phyloP scores from a whole-genome alignment of 2,888 invertebrate genomes.

The Lasioglossum figueresi region DNA sequence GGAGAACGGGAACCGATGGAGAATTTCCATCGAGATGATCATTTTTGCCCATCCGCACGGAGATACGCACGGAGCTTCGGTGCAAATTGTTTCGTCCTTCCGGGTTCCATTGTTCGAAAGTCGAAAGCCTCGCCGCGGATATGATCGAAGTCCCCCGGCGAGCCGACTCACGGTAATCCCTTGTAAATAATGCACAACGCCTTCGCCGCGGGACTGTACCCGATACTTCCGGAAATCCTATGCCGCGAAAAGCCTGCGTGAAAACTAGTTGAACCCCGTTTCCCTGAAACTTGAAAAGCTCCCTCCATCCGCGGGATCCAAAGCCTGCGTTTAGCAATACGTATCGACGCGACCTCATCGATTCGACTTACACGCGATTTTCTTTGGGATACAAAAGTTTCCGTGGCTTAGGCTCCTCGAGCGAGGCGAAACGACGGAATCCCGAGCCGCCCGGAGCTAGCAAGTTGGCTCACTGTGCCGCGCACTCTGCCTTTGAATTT shows the following conservation, averaged over 20 bases:
- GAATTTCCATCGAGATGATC: conserved; percentile 17
- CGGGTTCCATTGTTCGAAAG: conserved; percentile 19
- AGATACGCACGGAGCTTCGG: background rate
- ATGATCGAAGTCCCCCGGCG: conserved; percentile 48
- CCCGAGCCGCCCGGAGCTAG: background rate
- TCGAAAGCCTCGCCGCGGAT: conserved; percentile 16
- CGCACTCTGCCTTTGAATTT: background rate
- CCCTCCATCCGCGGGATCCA: conserved; percentile 52
- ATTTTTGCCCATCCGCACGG: background rate
- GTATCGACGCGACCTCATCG: conserved; percentile 63
- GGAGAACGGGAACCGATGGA: conserved; percentile 10
- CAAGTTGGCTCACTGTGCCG: background rate
- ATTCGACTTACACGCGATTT: conserved; percentile 71
- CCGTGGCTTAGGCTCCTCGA: conserved; percentile 54
- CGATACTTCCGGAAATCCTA: conserved; percentile 41
- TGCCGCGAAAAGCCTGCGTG: conserved; percentile 62
- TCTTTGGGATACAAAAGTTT: conserved; percentile 71
- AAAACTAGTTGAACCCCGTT: conserved; percentile 71
- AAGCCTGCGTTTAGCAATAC: conserved; percentile 73
- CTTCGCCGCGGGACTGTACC: conserved; percentile 22
- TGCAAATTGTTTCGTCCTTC: conserved; percentile 17
- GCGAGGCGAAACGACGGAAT: conserved; percentile 10
- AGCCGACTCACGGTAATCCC: conserved; percentile 63
- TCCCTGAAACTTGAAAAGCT: conserved; percentile 74
- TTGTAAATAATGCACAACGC: conserved; percentile 72